Percentiles rank a stretch among this genome's conserved stretches.
Conservation (phyloP, 1,140 invertebrate genomes). For the Asbolus verrucosus region DNA sequence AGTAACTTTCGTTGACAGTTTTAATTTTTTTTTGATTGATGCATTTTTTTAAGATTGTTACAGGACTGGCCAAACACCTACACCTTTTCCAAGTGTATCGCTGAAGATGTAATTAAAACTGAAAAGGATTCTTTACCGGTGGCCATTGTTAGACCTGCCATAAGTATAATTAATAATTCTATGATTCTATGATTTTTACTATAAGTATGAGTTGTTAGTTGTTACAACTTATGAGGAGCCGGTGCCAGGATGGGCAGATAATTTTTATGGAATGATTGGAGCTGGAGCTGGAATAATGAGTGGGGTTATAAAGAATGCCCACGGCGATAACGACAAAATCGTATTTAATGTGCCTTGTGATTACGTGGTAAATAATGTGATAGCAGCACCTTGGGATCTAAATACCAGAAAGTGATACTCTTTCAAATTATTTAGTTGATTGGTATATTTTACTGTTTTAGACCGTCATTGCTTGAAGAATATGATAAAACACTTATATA, state of each 20-base stretch:
- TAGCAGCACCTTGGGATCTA: conserved; percentile 75
- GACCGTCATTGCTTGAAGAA: no score
- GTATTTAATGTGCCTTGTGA: conserved; percentile 80
- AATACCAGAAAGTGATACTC: conserved; percentile 64
- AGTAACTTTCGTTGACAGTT: no score
- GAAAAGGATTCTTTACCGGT: conserved; percentile 68
- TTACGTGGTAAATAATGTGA: conserved; percentile 75
- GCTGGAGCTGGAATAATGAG: conserved; percentile 69
- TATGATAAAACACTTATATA: no score
- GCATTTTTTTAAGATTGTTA: conserved; percentile 63
- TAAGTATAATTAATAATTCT: conserved; percentile 66
- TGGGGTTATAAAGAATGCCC: conserved; percentile 62
- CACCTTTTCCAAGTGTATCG: conserved; percentile 72
- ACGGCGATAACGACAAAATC: conserved; percentile 67
- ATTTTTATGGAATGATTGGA: conserved; percentile 79
- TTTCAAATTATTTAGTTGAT: no score
- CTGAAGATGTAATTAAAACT: conserved; percentile 70
- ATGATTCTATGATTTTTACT: no score
- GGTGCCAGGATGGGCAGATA: conserved; percentile 78
- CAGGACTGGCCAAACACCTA: conserved; percentile 73
- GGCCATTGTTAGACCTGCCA: conserved; percentile 72
- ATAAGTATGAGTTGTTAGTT: conserved; percentile 60
- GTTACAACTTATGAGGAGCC: conserved; percentile 68
- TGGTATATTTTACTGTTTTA: no score
- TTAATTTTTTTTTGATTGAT: no score